These are phyloP conservation scores for Phaonia tiefii DNA, from an alignment of 2,888 invertebrate species.

Conservation along the genomic window DNA sequence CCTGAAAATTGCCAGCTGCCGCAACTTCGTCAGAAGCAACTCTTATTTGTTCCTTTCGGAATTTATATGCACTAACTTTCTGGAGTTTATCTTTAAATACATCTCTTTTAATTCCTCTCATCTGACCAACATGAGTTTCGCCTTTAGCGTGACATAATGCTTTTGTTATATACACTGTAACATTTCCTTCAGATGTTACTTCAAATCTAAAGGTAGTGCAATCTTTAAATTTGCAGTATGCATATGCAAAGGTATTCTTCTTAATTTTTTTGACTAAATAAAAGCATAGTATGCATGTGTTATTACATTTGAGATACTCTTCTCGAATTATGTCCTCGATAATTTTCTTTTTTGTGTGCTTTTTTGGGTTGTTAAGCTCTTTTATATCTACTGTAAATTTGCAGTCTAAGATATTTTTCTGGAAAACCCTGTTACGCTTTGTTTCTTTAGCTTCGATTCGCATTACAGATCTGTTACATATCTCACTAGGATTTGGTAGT, in stretches of 20 bases:
- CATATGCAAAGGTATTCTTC: conserved; percentile 3
- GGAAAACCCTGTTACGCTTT: too few species aligned
- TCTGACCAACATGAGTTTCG: not conserved
- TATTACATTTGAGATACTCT: conserved; percentile 26
- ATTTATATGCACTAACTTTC: not conserved
- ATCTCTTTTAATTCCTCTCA: not conserved
- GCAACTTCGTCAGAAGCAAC: conserved; percentile 19
- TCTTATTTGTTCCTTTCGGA: conserved; percentile 16
- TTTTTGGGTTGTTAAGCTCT: too few species aligned
- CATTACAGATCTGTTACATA: too few species aligned
- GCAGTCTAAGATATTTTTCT: too few species aligned
- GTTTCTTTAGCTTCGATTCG: too few species aligned
- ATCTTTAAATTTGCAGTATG: conserved; percentile 10
- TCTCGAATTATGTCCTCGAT: conserved; percentile 10
- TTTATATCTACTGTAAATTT: too few species aligned
- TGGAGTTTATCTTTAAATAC: not conserved
- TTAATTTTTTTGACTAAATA: not conserved
- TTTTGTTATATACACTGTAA: conserved; percentile 17
- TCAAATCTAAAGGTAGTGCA: conserved; percentile 24
- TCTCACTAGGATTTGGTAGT: not conserved
- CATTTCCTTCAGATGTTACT: conserved; percentile 5
- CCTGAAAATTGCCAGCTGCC: conserved; percentile 14
- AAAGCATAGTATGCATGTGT: conserved; percentile 21
- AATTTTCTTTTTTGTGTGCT: not conserved
- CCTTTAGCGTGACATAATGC: conserved; percentile 13